These are phyloP conservation scores for Hedya salicella DNA, from an alignment of 2,888 invertebrate genomes.

Conservation along the genomic window DNA sequence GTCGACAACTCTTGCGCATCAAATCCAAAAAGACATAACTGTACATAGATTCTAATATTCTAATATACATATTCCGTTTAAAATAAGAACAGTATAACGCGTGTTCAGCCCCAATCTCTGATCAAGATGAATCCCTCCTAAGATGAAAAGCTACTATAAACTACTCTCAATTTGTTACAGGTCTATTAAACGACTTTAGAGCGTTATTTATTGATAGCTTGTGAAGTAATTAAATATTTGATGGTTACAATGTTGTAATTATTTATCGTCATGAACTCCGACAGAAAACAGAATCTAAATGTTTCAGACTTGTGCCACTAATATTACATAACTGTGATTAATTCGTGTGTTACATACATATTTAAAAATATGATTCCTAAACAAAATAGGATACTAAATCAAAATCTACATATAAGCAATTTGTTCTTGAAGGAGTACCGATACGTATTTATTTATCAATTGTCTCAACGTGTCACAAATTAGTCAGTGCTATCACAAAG, in stretches of 20 bases:
- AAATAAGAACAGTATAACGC: slow-evolving; percentile 6
- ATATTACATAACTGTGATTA: neutral
- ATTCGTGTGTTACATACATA: neutral
- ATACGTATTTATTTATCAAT: neutral
- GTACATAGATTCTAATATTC: neutral
- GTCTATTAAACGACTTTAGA: slow-evolving; percentile 31
- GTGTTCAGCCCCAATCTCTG: slow-evolving; percentile 50
- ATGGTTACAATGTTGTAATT: slow-evolving; percentile 36
- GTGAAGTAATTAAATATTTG: slow-evolving; percentile 37
- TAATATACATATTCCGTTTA: neutral
- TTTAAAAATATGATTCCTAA: neutral
- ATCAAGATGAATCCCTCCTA: slow-evolving; percentile 76
- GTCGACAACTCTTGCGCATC: slow-evolving; percentile 57
- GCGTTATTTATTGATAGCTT: slow-evolving; percentile 35
- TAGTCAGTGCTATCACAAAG: slow-evolving; percentile 8
- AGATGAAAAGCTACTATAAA: slow-evolving; percentile 71
- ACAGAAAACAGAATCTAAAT: slow-evolving; percentile 8
- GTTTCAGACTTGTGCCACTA: neutral
- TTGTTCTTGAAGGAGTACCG: neutral
- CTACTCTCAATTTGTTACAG: slow-evolving; percentile 53
- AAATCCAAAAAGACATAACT: slow-evolving; percentile 49
- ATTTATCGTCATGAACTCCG: slow-evolving; percentile 16
- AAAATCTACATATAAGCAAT: neutral
- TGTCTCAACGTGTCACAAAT: slow-evolving; percentile 4
- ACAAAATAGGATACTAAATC: too few species aligned